Conservation (phyloP, 2,888 invertebrate species). For the Leptogaster cylindrica region DNA sequence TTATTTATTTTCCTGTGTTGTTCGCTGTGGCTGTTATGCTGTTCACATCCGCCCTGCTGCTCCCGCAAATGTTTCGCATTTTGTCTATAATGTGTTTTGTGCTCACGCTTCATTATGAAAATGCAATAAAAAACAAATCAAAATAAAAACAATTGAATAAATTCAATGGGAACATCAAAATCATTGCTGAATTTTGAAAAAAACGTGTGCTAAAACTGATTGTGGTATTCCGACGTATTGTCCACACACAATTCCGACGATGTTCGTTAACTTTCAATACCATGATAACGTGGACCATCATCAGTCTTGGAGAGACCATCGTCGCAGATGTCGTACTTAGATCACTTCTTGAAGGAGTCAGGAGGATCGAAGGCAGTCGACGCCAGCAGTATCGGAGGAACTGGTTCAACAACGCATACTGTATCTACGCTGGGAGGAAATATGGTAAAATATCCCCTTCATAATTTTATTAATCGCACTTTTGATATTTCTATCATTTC, state of each 20-base stretch:
- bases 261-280: not conserved
- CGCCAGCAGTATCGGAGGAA: constrained; percentile 42
- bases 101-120: constrained; percentile 18
- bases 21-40: constrained; percentile 16
- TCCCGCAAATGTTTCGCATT: constrained; percentile 13
- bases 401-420: constrained; percentile 49
- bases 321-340: constrained; percentile 90
- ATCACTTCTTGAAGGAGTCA: constrained; percentile 86
- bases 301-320: constrained; percentile 87
- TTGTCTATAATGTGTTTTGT: constrained; percentile 14
- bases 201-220: not conserved
- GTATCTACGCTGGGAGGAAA: constrained; percentile 47
- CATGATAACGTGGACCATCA: constrained; percentile 11
- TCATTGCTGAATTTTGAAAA: constrained; percentile 3
- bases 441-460: too few relatives aligned
- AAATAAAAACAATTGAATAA: not conserved
- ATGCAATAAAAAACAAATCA: not conserved
- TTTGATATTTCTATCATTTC: not conserved
- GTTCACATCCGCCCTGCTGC: constrained; percentile 12
- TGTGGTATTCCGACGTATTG: not conserved
- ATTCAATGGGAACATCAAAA: not conserved
- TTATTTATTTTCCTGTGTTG: constrained; percentile 19
- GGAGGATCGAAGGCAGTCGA: constrained; percentile 56
- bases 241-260: not conserved
- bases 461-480: not conserved